phyloP scores from a whole-genome alignment of 1,140 invertebrate genomes.

The Drosophila pachea region DNA sequence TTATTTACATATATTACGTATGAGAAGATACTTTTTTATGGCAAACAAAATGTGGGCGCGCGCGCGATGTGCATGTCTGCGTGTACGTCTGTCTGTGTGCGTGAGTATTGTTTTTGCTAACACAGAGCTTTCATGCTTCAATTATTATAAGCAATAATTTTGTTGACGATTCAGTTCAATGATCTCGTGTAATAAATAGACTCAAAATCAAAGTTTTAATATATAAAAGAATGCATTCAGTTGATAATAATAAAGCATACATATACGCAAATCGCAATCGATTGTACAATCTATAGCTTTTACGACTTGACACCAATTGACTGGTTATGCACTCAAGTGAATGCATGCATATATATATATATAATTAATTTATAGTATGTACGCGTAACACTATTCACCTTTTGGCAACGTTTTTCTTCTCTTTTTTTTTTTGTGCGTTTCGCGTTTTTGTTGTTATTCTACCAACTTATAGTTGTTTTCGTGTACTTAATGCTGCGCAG shows the following conservation, averaged over 20 bases:
- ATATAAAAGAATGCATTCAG: neutral
- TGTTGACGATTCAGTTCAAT: slow-evolving; percentile 22
- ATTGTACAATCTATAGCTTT: slow-evolving; percentile 1
- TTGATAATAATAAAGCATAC: neutral
- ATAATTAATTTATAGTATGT: neutral
- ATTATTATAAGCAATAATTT: slow-evolving; percentile 32
- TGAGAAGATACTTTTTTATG: slow-evolving; percentile 30
- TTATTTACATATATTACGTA: slow-evolving; percentile 40
- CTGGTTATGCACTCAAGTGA: neutral
- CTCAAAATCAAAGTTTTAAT: neutral
- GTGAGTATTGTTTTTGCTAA: slow-evolving; percentile 19
- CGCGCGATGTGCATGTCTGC: neutral
- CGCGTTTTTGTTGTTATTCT: slow-evolving; percentile 11
- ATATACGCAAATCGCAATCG: slow-evolving; percentile 1
- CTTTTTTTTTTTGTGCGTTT: slow-evolving; percentile 26
- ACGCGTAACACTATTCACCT: slow-evolving; percentile 27
- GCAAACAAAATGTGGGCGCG: slow-evolving; percentile 13
- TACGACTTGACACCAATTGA: neutral
- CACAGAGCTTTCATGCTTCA: slow-evolving; percentile 12
- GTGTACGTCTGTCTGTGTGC: slow-evolving; percentile 1
- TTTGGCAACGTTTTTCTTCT: slow-evolving; percentile 25
- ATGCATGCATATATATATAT: neutral
- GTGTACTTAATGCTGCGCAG: slow-evolving; percentile 8
- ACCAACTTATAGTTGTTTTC: slow-evolving; percentile 39
- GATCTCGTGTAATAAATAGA: slow-evolving; percentile 14